Conservation (phyloP, 2,888 invertebrate species). For the Theretra japonica region DNA sequence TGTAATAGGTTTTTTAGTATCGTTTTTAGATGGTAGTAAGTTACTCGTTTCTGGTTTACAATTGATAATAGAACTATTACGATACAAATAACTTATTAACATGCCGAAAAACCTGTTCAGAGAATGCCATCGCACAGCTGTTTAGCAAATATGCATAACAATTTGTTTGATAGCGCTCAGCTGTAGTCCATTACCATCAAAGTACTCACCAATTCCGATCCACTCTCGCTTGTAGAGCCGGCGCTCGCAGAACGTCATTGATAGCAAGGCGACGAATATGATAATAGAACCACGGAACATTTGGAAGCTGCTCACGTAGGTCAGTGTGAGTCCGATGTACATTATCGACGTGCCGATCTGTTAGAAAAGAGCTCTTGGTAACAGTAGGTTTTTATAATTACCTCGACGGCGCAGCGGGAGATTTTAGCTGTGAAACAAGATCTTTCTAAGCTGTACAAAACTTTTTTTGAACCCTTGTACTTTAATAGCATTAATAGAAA, state of each 20-base stretch:
- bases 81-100: no score
- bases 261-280: constrained; percentile 94
- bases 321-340: constrained; percentile 96
- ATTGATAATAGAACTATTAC: no score
- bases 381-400: neutral
- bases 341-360: constrained; percentile 93
- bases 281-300: constrained; percentile 97
- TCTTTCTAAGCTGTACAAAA: neutral
- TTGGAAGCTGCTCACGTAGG: constrained; percentile 97
- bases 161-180: neutral
- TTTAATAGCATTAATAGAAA: neutral
- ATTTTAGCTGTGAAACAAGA: neutral
- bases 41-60: no score
- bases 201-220: constrained; percentile 87
- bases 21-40: no score
- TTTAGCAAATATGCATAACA: neutral
- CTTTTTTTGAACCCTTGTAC: neutral
- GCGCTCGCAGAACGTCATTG: constrained; percentile 91
- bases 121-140: neutral
- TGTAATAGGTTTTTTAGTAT: no score
- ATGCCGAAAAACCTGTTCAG: neutral
- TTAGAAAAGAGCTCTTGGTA: constrained; percentile 7
- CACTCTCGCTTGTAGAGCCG: constrained; percentile 88
- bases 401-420: neutral
- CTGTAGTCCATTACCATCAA: neutral